Percentiles rank a stretch among this genome's conserved stretches.
phyloP scores from a whole-genome alignment of 2,888 invertebrate genomes.

The Drosophila tanythrix region DNA sequence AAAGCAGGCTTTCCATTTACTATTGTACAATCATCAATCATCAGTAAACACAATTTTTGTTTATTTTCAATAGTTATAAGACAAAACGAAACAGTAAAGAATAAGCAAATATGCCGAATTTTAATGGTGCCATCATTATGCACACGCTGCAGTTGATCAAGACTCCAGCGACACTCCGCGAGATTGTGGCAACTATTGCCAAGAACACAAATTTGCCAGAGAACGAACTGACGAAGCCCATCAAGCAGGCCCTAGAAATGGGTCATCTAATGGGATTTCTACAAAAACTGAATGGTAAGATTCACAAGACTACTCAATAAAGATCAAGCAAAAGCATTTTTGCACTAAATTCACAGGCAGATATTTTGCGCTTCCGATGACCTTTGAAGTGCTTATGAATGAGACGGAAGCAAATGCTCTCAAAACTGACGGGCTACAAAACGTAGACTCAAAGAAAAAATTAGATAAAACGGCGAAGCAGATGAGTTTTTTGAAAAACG shows the following conservation, averaged over 20 bases:
- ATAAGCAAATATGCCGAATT: slow-evolving; percentile 53
- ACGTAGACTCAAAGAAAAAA: slow-evolving; percentile 3
- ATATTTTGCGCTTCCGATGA: slow-evolving; percentile 57
- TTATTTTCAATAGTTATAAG: slow-evolving; percentile 33
- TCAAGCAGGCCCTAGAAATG: slow-evolving; percentile 62
- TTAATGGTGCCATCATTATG: slow-evolving; percentile 67
- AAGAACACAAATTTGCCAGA: slow-evolving; percentile 52
- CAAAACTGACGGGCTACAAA: slow-evolving; percentile 1
- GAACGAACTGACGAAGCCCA: slow-evolving; percentile 53
- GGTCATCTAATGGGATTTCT: slow-evolving; percentile 56
- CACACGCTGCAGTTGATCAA: slow-evolving; percentile 62
- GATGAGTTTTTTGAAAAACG: slow-evolving; percentile 15
- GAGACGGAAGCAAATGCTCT: slow-evolving; percentile 30
- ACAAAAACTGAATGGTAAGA: slow-evolving; percentile 61
- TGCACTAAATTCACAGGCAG: slow-evolving; percentile 29
- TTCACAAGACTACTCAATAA: background rate
- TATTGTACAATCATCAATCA: background rate
- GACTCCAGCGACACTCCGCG: slow-evolving; percentile 60
- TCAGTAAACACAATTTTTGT: background rate
- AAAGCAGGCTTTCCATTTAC: slow-evolving; percentile 8
- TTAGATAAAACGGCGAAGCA: slow-evolving; percentile 12
- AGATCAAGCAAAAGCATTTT: background rate
- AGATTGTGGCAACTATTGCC: slow-evolving; percentile 57
- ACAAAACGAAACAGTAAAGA: slow-evolving; percentile 7
- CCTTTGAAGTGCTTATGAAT: slow-evolving; percentile 40